phyloP scores from a whole-genome alignment of 2,113 vertebrate genomes.

The Steatornis caripensis region DNA sequence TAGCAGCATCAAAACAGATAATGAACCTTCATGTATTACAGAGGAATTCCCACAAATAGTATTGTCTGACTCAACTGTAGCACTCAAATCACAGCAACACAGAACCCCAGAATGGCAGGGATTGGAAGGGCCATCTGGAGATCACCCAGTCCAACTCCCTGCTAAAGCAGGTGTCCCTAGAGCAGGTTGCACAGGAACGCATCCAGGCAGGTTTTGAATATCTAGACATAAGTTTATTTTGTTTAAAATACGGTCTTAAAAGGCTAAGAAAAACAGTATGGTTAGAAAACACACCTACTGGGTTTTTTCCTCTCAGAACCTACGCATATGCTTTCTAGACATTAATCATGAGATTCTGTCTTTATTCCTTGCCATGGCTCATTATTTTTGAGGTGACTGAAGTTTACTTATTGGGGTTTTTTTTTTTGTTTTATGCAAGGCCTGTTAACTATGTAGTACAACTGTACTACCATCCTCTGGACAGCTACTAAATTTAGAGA shows the following conservation, averaged over 20 bases:
- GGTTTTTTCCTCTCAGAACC: fast-evolving
- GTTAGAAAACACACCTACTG: background rate
- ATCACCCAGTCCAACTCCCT: too few species aligned
- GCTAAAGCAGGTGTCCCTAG: too few species aligned
- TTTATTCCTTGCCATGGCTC: background rate
- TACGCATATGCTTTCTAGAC: background rate
- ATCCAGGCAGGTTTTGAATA: too few species aligned
- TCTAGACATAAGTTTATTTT: too few species aligned
- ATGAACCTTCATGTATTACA: background rate
- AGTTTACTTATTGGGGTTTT: background rate
- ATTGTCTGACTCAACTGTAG: background rate
- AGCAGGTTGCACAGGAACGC: too few species aligned
- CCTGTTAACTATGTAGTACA: background rate
- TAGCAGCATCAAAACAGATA: background rate
- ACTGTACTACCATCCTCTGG: background rate
- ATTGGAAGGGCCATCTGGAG: too few species aligned
- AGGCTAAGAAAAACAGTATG: background rate
- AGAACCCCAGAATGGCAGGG: too few species aligned
- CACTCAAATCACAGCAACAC: too few species aligned
- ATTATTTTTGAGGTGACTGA: background rate
- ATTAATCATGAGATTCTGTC: background rate
- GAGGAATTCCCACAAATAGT: background rate
- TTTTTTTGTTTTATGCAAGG: background rate
- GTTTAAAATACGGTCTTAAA: too few species aligned
- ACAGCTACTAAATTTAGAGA: background rate